Evolutionary conservation across 1,140 invertebrate genomes (phyloP).

Genomic region (Sogatella furcifera): DNA sequence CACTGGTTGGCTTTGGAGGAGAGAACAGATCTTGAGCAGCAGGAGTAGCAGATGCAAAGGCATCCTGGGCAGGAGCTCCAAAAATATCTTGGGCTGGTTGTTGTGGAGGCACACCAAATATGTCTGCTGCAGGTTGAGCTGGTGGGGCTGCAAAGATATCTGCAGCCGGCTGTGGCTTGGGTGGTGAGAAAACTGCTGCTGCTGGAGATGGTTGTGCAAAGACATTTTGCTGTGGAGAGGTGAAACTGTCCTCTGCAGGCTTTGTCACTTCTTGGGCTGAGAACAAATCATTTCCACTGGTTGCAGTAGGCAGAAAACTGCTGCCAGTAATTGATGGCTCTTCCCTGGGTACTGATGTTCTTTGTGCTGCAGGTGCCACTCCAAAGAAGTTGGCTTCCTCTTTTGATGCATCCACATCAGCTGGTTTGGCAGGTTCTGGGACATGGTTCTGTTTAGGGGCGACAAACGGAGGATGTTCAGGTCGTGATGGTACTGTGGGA

Average conservation of each 20-base stretch:
- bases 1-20: too few relatives aligned
- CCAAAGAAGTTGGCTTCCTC: too few relatives aligned
- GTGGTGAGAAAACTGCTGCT: background rate
- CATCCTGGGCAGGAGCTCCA: background rate
- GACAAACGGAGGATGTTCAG: too few relatives aligned
- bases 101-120: background rate
- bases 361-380: background rate
- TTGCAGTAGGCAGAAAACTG: conserved; percentile 2
- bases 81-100: conserved; percentile 1
- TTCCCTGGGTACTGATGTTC: background rate
- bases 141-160: background rate
- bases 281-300: background rate
- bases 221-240: background rate
- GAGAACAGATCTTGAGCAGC: background rate
- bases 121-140: background rate
- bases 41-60: background rate
- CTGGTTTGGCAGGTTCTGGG: background rate
- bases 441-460: too few relatives aligned
- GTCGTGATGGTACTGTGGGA: background rate
- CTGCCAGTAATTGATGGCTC: too few relatives aligned
- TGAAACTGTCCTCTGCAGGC: background rate
- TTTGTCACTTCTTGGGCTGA: background rate
- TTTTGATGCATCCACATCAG: too few relatives aligned
- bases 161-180: background rate
- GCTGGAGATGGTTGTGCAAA: background rate